Conservation (phyloP, 2,888 invertebrate genomes). For the Cheilosia scutellata region DNA sequence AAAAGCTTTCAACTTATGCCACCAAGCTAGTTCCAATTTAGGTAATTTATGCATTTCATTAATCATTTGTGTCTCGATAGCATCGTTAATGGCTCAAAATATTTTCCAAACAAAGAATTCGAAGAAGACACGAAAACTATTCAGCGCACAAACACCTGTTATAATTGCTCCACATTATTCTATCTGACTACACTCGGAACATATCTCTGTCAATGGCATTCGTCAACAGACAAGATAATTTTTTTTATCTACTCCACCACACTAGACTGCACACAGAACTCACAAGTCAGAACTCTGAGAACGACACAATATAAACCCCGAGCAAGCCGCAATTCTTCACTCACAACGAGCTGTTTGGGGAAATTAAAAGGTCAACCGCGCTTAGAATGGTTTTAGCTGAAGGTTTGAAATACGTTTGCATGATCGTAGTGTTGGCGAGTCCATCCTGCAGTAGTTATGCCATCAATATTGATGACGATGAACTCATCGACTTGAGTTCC, state of each 20-base stretch:
- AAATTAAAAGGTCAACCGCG: too few relatives aligned
- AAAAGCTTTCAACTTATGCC: too few relatives aligned
- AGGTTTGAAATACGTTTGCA: background rate
- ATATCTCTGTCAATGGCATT: too few relatives aligned
- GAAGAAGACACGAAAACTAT: too few relatives aligned
- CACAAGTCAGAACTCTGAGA: background rate
- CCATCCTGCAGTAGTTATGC: background rate
- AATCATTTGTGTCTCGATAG: background rate
- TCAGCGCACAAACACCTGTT: too few relatives aligned
- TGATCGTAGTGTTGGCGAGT: background rate
- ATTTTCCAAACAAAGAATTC: too few relatives aligned
- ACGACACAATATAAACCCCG: too few relatives aligned
- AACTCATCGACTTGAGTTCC: constrained; percentile 77
- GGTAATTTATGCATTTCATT: constrained; percentile 14
- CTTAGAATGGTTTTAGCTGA: too few relatives aligned
- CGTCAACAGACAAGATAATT: background rate
- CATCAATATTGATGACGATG: background rate
- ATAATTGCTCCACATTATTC: too few relatives aligned
- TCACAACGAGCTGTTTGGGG: too few relatives aligned
- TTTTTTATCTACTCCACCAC: background rate
- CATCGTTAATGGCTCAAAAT: background rate
- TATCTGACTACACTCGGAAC: too few relatives aligned
- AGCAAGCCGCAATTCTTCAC: too few relatives aligned
- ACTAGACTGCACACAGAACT: background rate
- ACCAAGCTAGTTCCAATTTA: background rate